Conservation (phyloP, 2,888 invertebrate genomes). For the Eremobia ochroleuca region DNA sequence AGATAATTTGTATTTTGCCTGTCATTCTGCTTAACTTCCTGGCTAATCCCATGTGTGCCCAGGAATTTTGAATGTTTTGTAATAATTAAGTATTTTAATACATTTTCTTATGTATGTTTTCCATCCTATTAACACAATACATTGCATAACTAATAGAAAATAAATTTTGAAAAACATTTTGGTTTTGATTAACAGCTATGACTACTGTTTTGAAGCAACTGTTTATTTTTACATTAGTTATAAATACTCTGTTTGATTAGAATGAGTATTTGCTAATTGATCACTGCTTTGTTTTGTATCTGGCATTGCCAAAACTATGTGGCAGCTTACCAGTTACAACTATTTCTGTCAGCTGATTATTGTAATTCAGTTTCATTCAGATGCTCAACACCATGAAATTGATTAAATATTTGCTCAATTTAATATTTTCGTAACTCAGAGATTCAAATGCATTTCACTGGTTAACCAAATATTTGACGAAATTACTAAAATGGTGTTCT, state of each 20-base stretch:
- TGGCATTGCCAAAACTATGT: constrained; percentile 32
- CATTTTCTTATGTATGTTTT: constrained; percentile 3
- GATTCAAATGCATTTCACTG: background rate
- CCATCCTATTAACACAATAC: constrained; percentile 35
- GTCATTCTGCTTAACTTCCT: constrained; percentile 28
- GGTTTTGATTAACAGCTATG: constrained; percentile 31
- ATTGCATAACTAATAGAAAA: constrained; percentile 20
- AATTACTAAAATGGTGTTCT: constrained; percentile 1
- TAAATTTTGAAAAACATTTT: background rate
- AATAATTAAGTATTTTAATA: background rate
- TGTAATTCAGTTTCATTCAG: constrained; percentile 2
- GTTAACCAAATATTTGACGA: constrained; percentile 4
- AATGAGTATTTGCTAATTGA: constrained; percentile 1
- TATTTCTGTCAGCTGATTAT: constrained; percentile 22
- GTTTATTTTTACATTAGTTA: background rate
- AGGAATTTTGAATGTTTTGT: background rate
- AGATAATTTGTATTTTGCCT: background rate
- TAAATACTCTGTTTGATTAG: background rate
- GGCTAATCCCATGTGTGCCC: constrained; percentile 13
- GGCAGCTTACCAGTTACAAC: constrained; percentile 21
- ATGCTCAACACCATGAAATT: constrained; percentile 16
- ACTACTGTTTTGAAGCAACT: background rate
- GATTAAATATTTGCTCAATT: constrained; percentile 5
- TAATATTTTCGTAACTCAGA: background rate
- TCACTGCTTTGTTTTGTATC: constrained; percentile 6